A percentile compares a stretch with the other conserved stretches of the same genome.
These are phyloP conservation scores for Callosobruchus maculatus DNA, from an alignment of 2,888 invertebrate genomes.

Conservation along the genomic window DNA sequence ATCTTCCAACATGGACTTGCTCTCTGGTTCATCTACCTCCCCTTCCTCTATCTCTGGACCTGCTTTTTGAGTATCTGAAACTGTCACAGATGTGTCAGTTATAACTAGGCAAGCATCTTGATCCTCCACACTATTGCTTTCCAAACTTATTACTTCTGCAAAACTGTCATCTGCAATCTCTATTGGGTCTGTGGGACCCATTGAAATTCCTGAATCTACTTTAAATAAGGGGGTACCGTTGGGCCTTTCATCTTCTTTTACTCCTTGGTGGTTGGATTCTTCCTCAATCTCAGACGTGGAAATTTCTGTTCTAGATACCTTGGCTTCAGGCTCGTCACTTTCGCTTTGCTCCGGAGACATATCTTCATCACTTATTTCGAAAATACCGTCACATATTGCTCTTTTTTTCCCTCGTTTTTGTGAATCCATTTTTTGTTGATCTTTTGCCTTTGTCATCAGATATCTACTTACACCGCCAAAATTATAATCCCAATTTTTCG, in stretches of 20 bases:
- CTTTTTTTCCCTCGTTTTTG: conserved; percentile 25
- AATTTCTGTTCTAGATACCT: conserved; percentile 18
- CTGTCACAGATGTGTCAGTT: background rate
- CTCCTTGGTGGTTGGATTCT: conserved; percentile 20
- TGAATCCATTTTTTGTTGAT: background rate
- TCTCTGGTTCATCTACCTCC: conserved; percentile 16
- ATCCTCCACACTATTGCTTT: background rate
- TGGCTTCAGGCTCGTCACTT: conserved; percentile 24
- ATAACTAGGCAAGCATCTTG: background rate
- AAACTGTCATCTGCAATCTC: background rate
- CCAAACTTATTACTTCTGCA: background rate
- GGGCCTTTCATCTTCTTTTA: background rate
- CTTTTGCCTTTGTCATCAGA: too few relatives aligned
- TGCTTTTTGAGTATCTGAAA: background rate
- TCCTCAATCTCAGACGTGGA: conserved; percentile 2
- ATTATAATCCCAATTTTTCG: conserved; percentile 1
- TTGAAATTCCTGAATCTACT: conserved; percentile 1
- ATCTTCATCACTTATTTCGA: conserved; percentile 33
- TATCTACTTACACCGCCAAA: too few relatives aligned
- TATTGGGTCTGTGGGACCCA: background rate
- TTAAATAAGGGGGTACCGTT: background rate
- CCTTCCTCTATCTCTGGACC: conserved; percentile 17
- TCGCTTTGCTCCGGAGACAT: conserved; percentile 28
- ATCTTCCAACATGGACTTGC: background rate
- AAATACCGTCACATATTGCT: conserved; percentile 26